Conservation (phyloP, 53 echinoderm and acorn worm species). For the Stichopus horrens region DNA sequence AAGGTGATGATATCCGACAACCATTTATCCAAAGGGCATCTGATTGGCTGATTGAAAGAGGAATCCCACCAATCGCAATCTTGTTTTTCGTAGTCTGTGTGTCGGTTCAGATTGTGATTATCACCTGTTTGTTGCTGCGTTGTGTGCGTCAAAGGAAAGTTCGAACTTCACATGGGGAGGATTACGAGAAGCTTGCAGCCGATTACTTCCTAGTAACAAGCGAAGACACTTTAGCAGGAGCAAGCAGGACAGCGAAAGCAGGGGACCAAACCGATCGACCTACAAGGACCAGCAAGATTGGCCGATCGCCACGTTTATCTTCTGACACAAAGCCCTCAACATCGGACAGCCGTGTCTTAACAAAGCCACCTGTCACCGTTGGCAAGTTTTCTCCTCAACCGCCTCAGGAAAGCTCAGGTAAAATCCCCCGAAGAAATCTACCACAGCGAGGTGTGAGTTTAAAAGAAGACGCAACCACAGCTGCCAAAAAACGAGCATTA, state of each 20-base stretch:
- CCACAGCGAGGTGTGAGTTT: constrained; percentile 18
- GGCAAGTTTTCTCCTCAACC: constrained; percentile 33
- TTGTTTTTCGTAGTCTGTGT: constrained; percentile 3
- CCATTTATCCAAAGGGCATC: not conserved
- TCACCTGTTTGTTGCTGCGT: constrained; percentile 2
- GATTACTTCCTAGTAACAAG: constrained; percentile 23
- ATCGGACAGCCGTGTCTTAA: not conserved
- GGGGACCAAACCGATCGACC: not conserved
- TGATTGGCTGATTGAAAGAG: constrained; percentile 19
- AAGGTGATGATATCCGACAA: not conserved
- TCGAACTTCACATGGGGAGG: not conserved
- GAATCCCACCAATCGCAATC: constrained; percentile 8
- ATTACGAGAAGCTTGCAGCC: constrained; percentile 34
- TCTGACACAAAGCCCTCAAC: not conserved
- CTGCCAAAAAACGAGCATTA: constrained; percentile 52
- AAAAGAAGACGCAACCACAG: constrained; percentile 15
- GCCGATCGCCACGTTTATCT: not conserved
- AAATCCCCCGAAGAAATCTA: not conserved
- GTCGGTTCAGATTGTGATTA: not conserved
- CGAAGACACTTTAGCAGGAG: not conserved
- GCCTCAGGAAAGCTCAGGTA: not conserved
- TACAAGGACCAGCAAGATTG: not conserved
- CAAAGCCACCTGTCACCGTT: not conserved
- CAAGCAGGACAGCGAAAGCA: not conserved
- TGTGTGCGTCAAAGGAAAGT: not conserved